Evolutionary conservation across 2,113 vertebrate species (phyloP).

Genomic region (Lichenostomus cassidix): DNA sequence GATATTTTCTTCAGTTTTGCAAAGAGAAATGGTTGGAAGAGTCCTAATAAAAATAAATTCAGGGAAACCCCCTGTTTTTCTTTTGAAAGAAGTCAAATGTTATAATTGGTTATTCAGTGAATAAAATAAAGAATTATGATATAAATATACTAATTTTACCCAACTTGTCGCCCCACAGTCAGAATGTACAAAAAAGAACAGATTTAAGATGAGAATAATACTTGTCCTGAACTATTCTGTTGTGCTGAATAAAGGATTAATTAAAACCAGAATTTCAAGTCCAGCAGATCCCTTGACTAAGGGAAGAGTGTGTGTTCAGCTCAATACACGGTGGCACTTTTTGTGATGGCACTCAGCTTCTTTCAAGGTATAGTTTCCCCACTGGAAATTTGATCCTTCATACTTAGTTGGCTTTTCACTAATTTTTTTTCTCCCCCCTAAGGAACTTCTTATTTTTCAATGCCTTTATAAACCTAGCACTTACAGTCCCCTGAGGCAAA

Average conservation of each 20-base stretch:
- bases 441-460: neutral
- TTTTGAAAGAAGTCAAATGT: neutral
- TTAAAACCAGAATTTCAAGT: neutral
- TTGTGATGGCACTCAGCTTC: neutral
- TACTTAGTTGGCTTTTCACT: neutral
- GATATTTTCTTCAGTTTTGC: neutral
- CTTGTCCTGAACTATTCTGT: neutral
- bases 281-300: neutral
- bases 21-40: neutral
- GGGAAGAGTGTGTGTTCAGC: neutral
- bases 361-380: neutral
- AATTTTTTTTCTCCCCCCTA: accelerated
- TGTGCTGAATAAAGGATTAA: neutral
- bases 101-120: neutral
- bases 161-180: accelerated
- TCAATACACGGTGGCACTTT: neutral
- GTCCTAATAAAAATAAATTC: neutral
- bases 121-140: neutral
- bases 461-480: neutral
- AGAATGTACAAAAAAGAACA: neutral
- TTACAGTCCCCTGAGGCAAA: neutral
- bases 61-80: accelerated
- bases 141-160: neutral
- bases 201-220: neutral
- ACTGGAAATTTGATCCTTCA: neutral